Evolutionary conservation across 1,140 invertebrate species (phyloP).

Genomic region (Drosophila ironensis): DNA sequence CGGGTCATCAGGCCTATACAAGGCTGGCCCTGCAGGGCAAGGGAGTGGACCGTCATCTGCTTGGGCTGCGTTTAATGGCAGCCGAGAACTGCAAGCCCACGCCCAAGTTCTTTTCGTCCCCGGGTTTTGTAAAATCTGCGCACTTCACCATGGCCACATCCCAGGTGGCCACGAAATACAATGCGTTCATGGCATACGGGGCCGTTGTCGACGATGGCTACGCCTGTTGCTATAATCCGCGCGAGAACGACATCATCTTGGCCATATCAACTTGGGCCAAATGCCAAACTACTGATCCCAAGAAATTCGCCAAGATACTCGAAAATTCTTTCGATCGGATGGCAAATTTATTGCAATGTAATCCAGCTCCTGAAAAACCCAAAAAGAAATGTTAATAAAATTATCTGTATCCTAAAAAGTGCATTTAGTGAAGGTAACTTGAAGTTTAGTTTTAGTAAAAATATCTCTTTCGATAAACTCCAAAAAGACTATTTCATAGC

Average conservation of each 20-base stretch:
- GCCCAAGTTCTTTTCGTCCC: slow-evolving; percentile 89
- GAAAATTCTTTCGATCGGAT: too few species aligned
- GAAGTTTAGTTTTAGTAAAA: too few species aligned
- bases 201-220: slow-evolving; percentile 91
- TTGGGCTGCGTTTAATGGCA: slow-evolving; percentile 93
- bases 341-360: too few species aligned
- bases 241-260: slow-evolving; percentile 87
- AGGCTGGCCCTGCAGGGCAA: slow-evolving; percentile 89
- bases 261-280: slow-evolving; percentile 88
- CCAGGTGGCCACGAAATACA: slow-evolving; percentile 88
- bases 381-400: too few species aligned
- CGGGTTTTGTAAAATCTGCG: slow-evolving; percentile 87
- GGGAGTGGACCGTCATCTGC: slow-evolving; percentile 92
- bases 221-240: slow-evolving; percentile 93
- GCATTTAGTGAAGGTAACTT: too few species aligned
- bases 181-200: slow-evolving; percentile 92
- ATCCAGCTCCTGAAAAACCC: too few species aligned
- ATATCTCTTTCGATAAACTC: too few species aligned
- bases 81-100: slow-evolving; percentile 88
- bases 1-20: slow-evolving; percentile 91
- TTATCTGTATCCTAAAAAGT: too few species aligned
- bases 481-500: too few species aligned
- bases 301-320: too few species aligned
- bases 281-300: too few species aligned
- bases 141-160: slow-evolving; percentile 94